These are phyloP conservation scores for Tilapia sparmanii DNA, from an alignment of 2,113 vertebrate species.

Conservation along the genomic window DNA sequence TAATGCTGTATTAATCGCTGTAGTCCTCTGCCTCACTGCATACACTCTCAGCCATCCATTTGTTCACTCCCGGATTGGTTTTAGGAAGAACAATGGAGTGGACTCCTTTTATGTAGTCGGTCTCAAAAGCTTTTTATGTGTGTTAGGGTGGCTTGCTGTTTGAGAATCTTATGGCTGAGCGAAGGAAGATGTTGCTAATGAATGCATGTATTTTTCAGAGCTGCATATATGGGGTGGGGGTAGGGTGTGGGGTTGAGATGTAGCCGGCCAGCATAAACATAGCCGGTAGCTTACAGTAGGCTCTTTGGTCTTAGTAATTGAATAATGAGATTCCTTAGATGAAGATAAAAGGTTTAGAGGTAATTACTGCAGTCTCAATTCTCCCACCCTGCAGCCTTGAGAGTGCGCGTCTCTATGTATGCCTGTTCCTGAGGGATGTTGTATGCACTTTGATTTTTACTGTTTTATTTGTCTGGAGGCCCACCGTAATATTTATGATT, in stretches of 20 bases:
- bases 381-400: background rate
- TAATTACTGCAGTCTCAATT: constrained; percentile 52
- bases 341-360: constrained; percentile 65
- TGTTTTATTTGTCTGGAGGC: background rate
- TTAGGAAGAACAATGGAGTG: constrained; percentile 39
- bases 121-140: background rate
- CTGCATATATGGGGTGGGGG: background rate
- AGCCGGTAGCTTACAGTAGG: constrained; percentile 17
- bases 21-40: background rate
- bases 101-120: constrained; percentile 2
- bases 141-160: background rate
- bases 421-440: constrained; percentile 14
- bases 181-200: background rate
- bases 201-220: constrained; percentile 7
- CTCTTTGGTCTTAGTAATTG: constrained; percentile 44
- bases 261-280: background rate
- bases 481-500: background rate
- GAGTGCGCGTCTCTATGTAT: background rate
- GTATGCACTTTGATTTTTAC: constrained; percentile 23
- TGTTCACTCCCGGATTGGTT: constrained; percentile 17
- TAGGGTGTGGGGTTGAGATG: background rate
- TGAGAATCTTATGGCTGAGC: background rate
- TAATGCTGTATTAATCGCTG: constrained; percentile 42
- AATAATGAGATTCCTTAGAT: constrained; percentile 64
- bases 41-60: constrained; percentile 17